A percentile compares a stretch with the other conserved stretches of the same genome.
These are phyloP conservation scores for Prosopocoilus inquinatus DNA, from an alignment of 2,888 invertebrate genomes.

Conservation along the genomic window DNA sequence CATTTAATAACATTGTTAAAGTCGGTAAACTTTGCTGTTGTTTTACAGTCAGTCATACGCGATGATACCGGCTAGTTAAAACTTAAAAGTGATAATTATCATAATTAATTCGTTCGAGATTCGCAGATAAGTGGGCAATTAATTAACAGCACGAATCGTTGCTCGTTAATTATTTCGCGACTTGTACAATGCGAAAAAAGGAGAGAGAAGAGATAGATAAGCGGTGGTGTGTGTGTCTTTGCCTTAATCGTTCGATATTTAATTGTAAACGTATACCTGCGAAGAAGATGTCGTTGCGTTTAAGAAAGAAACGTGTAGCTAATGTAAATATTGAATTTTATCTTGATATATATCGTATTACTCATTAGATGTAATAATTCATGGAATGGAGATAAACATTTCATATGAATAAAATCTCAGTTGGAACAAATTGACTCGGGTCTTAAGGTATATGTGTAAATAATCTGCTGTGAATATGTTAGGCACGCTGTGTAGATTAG, in stretches of 20 bases:
- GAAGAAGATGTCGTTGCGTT: not conserved
- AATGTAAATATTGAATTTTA: slow-evolving; percentile 2
- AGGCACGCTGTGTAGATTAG: slow-evolving; percentile 42
- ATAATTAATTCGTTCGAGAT: too few species aligned
- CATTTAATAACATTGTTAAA: too few species aligned
- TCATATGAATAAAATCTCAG: slow-evolving; percentile 9
- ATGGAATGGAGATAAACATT: slow-evolving; percentile 14
- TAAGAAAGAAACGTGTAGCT: not conserved
- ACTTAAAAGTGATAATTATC: too few species aligned
- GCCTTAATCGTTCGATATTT: not conserved
- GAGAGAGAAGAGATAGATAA: too few species aligned
- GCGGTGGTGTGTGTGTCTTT: too few species aligned
- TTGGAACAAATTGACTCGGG: slow-evolving; percentile 35
- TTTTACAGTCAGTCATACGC: too few species aligned
- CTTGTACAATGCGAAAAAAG: not conserved
- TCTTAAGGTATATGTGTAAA: slow-evolving; percentile 34
- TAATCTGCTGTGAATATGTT: slow-evolving; percentile 43
- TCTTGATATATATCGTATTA: slow-evolving; percentile 3
- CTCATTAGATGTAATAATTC: slow-evolving; percentile 5
- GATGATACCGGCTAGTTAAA: too few species aligned
- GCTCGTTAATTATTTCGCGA: not conserved
- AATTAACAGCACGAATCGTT: too few species aligned
- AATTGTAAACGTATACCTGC: not conserved
- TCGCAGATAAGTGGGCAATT: too few species aligned
- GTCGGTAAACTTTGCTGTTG: too few species aligned